A percentile compares a stretch with the other conserved stretches of the same genome.
These are phyloP conservation scores for Neosilurus mollespiculum DNA, from an alignment of 2,797 vertebrate genomes.

Conservation along the genomic window DNA sequence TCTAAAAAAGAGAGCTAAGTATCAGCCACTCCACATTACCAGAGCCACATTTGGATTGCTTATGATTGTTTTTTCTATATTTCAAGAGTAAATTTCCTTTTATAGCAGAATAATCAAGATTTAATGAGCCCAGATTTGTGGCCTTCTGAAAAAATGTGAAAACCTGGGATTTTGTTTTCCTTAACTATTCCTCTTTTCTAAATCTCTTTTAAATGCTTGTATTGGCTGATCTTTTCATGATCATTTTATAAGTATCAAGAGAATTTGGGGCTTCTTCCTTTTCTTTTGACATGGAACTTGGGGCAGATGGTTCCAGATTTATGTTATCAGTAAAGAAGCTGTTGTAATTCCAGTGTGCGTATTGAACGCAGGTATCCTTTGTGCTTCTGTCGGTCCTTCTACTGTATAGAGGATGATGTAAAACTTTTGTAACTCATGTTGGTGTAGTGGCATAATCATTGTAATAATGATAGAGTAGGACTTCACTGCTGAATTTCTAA, in stretches of 20 bases:
- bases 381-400: background rate
- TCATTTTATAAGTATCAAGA: conserved; percentile 52
- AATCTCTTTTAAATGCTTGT: conserved; percentile 70
- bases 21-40: background rate
- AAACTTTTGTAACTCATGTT: conserved; percentile 2
- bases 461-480: conserved; percentile 5
- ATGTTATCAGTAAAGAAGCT: conserved; percentile 24
- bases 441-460: background rate
- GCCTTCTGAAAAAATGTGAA: conserved; percentile 47
- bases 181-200: conserved; percentile 64
- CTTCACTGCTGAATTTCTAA: no score
- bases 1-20: background rate
- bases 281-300: conserved; percentile 30
- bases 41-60: background rate
- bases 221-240: conserved; percentile 64
- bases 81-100: conserved; percentile 14
- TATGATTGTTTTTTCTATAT: background rate
- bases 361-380: background rate
- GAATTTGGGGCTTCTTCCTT: conserved; percentile 49
- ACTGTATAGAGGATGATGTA: background rate
- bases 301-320: background rate
- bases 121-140: conserved; percentile 60
- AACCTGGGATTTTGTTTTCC: conserved; percentile 61
- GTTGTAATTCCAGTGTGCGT: conserved; percentile 1
- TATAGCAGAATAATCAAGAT: conserved; percentile 36